Base-by-base conservation (phyloP, 2,113 vertebrate genomes). In the Nycticebus coucang region DNA sequence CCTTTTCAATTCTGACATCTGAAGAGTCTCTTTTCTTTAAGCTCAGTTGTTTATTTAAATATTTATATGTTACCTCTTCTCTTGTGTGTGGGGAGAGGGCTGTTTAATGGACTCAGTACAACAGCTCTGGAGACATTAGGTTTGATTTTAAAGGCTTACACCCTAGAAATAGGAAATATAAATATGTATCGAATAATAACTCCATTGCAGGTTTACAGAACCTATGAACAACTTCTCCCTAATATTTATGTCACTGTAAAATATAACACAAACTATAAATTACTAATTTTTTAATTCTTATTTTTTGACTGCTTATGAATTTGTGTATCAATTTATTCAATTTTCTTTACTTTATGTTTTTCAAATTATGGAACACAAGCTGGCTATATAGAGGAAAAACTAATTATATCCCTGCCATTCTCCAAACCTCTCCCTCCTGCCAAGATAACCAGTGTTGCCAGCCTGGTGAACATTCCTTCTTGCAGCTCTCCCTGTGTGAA, bases 341-440 rank as follows among this genome's bases (percentile, higher is more conserved):
- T 91, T 90, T 96, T 74, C 57, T 74, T 68, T 86, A 64, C 86
- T 68, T 91, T 87, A 62, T 91, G 55, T 33, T 92, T 94, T 92
- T 83, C n/a, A 87, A 93, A 90, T 93, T 90, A 83, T 26, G 78
- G 85, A 93, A 71, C 41, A 89, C 55, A 80, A 78, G 53, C 75
- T 92, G 89, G 62, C 57, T 90, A 50, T 72, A 66, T 57, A 72
- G 87, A 87, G 69, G 55, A 87, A 85, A 95, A 90, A 50, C 57
- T 74, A 92, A 92, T 92, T 92, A 74, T 78, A 45, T 82, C 28
- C 41, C 86, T n/a, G 62, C 21, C 57, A 78, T 75, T 93, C 62
- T 78, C 55, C 24, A 92, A 78, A n/a, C 10, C 35, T 82, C 41
- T 83, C 19, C 55, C n/a, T 53, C 68, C 66, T 50, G 41, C 75